phyloP scores from a whole-genome alignment of 2,797 vertebrate species.

The Meda fulgida region DNA sequence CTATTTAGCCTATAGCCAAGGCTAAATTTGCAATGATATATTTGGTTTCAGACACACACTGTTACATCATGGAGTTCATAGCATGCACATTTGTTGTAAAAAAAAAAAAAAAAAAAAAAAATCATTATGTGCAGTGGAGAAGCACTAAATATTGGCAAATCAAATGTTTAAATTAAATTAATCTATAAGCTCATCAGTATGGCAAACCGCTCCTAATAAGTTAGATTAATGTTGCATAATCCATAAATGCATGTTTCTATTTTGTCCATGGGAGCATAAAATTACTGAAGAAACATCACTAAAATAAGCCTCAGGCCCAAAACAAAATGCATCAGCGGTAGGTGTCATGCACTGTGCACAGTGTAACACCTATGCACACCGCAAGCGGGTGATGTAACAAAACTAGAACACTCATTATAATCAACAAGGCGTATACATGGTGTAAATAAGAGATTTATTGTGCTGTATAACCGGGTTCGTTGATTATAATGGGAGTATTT shows the following conservation, averaged over 20 bases:
- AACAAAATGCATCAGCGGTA: neutral
- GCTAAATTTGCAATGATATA: neutral
- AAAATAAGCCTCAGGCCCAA: neutral
- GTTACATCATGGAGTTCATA: slow-evolving; percentile 8
- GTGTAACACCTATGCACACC: neutral
- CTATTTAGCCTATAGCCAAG: slow-evolving; percentile 10
- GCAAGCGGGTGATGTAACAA: neutral
- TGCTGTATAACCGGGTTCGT: neutral
- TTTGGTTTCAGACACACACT: neutral
- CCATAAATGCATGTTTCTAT: neutral
- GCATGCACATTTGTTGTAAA: too few relatives aligned
- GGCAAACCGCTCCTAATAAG: neutral
- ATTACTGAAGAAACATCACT: neutral
- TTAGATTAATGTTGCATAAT: neutral
- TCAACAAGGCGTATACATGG: neutral
- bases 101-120: too few relatives aligned
- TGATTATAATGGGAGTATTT: slow-evolving; percentile 12
- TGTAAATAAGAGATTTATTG: slow-evolving; percentile 13
- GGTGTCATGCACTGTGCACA: neutral
- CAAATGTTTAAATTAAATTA: neutral
- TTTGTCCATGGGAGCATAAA: neutral
- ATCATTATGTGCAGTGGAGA: neutral
- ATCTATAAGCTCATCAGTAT: neutral
- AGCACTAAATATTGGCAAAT: neutral
- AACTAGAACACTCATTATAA: neutral